Percentiles rank a stretch among this genome's conserved stretches.
Conservation (phyloP, 2,113 vertebrate species). For the Myanophis thanlyinensis region DNA sequence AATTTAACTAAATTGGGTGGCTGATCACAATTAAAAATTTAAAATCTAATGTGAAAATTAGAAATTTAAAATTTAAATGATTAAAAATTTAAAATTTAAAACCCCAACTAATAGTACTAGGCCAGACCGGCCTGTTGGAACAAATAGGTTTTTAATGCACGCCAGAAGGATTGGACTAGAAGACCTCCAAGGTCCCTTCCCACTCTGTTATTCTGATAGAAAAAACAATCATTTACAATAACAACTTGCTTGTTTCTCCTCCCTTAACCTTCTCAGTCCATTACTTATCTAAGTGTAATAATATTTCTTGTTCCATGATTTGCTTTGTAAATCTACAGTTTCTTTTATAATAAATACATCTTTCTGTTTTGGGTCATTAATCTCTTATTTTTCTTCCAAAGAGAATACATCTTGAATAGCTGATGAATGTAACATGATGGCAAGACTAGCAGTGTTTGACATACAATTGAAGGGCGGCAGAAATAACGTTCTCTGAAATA, state of each 20-base stretch:
- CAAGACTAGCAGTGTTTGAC: constrained; percentile 27
- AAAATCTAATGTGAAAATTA: too few relatives aligned
- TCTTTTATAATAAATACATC: constrained; percentile 42
- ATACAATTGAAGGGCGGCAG: constrained; percentile 17
- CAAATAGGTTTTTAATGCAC: too few relatives aligned
- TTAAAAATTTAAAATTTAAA: too few relatives aligned
- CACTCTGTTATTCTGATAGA: too few relatives aligned
- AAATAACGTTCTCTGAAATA: constrained; percentile 35
- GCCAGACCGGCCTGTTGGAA: too few relatives aligned
- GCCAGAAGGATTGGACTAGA: too few relatives aligned
- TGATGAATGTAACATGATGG: constrained; percentile 29
- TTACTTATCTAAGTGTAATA: constrained; percentile 41
- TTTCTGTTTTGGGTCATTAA: constrained; percentile 36
- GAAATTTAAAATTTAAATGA: too few relatives aligned
- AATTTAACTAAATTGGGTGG: too few relatives aligned
- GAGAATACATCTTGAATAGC: constrained; percentile 52
- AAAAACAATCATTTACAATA: constrained; percentile 27
- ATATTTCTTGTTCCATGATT: constrained; percentile 24
- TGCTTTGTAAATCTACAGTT: constrained; percentile 17
- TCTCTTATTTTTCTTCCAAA: constrained; percentile 50
- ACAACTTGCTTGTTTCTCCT: constrained; percentile 38
- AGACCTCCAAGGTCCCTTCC: too few relatives aligned
- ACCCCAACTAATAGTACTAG: too few relatives aligned
- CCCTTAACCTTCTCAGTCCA: constrained; percentile 38
- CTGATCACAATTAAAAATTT: too few relatives aligned